A percentile compares a stretch with the other conserved stretches of the same genome.
These are phyloP conservation scores for Panorpa germanica DNA, from an alignment of 2,888 invertebrate species.

Conservation along the genomic window DNA sequence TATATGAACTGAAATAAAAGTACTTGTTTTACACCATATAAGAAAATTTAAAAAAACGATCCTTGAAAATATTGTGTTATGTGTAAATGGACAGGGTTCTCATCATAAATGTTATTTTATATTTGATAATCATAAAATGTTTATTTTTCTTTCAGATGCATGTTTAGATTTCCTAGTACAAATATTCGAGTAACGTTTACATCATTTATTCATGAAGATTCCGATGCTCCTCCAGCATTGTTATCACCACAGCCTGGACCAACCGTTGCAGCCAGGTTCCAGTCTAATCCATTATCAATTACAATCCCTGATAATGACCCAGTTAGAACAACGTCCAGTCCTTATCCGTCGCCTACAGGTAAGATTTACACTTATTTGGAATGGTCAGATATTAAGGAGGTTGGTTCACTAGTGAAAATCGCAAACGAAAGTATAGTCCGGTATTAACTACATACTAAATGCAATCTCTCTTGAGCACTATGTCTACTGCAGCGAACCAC, in stretches of 20 bases:
- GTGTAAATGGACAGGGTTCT: neutral
- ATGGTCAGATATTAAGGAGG: too few species aligned
- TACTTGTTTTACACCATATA: too few species aligned
- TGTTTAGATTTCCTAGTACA: constrained; percentile 91
- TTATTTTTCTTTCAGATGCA: constrained; percentile 51
- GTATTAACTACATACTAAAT: too few species aligned
- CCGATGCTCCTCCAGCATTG: neutral
- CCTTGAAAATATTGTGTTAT: constrained; percentile 1
- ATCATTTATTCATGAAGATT: constrained; percentile 63
- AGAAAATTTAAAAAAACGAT: too few species aligned
- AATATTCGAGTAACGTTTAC: constrained; percentile 89
- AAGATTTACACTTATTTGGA: constrained; percentile 15
- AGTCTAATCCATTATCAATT: neutral
- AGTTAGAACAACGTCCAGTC: constrained; percentile 48
- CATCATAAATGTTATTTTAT: constrained; percentile 1
- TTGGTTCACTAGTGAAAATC: too few species aligned
- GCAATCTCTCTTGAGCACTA: too few species aligned
- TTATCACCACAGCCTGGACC: constrained; percentile 8
- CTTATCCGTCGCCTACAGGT: constrained; percentile 84
- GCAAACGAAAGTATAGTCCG: too few species aligned
- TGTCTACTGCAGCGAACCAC: too few species aligned
- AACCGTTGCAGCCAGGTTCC: neutral
- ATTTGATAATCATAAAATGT: constrained; percentile 8
- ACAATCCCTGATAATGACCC: neutral
- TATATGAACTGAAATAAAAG: too few species aligned